These are phyloP conservation scores for Umimayanthus chanpuru DNA, from an alignment of 92 coral and sea anemone species.

Conservation along the genomic window DNA sequence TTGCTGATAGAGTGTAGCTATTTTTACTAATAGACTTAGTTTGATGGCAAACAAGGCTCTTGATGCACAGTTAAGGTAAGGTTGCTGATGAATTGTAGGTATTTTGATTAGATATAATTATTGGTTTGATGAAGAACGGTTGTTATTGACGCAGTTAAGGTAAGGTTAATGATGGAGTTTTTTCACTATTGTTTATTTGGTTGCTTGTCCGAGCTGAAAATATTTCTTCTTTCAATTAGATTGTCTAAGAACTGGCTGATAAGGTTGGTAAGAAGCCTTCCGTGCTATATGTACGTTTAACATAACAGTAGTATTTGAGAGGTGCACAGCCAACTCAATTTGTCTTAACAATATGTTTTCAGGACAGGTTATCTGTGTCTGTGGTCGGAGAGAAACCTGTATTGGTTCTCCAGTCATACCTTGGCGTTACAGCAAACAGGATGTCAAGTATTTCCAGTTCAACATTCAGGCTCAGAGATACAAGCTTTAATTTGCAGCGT, in stretches of 20 bases:
- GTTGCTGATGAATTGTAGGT: background rate
- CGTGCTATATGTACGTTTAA: background rate
- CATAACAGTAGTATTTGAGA: background rate
- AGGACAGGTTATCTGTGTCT: constrained; percentile 55
- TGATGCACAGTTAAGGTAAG: background rate
- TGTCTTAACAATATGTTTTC: background rate
- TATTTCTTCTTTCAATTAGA: no score
- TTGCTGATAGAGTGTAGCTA: background rate
- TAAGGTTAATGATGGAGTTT: background rate
- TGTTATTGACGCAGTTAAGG: background rate
- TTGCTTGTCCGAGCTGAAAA: no score
- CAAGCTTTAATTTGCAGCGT: constrained; percentile 57
- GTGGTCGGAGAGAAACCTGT: constrained; percentile 68
- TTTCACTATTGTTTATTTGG: no score
- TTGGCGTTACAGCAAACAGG: constrained; percentile 55
- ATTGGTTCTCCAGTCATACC: constrained; percentile 41
- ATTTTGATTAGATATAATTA: background rate
- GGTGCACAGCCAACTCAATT: background rate
- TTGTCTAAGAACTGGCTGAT: no score
- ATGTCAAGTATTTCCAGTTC: constrained; percentile 35
- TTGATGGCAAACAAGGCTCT: background rate
- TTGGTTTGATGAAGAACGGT: background rate
- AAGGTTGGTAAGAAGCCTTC: background rate
- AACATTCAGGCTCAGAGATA: constrained; percentile 42
- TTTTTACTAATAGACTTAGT: background rate